phyloP scores from a whole-genome alignment of 2,888 invertebrate genomes.

The Chirona hameri region DNA sequence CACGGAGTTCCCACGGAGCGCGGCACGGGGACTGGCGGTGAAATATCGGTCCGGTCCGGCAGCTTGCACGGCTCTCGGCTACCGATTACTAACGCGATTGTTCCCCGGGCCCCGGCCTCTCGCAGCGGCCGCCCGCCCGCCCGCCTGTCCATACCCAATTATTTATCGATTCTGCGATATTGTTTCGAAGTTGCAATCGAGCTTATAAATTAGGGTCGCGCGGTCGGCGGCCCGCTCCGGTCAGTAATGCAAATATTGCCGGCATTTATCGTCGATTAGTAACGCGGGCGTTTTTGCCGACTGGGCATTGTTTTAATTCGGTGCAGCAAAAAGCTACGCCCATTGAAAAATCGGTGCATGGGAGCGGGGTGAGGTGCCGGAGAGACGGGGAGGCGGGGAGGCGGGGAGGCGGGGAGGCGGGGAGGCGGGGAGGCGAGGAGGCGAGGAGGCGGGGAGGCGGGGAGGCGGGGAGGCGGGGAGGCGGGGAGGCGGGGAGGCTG shows the following conservation, averaged over 20 bases:
- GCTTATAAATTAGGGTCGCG: background rate
- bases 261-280: conserved; percentile 3
- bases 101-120: too few relatives aligned
- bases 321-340: background rate
- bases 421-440: too few relatives aligned
- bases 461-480: too few relatives aligned
- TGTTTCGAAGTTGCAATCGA: conserved; percentile 4
- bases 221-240: background rate
- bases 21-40: too few relatives aligned
- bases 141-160: conserved; percentile 7
- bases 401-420: too few relatives aligned
- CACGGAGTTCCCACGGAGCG: too few relatives aligned
- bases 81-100: too few relatives aligned
- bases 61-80: too few relatives aligned
- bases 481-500: too few relatives aligned
- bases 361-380: background rate
- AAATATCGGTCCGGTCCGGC: too few relatives aligned
- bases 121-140: background rate
- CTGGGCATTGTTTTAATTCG: background rate
- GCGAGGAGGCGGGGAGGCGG: too few relatives aligned
- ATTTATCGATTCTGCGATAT: conserved; percentile 23
- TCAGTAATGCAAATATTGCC: conserved; percentile 10
- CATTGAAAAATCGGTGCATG: conserved; percentile 9
- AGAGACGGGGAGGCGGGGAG: too few relatives aligned
- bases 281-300: background rate